Percentiles rank a stretch among this genome's conserved stretches.
These are phyloP conservation scores for Tilapia sparmanii DNA, from an alignment of 2,113 vertebrate genomes.

Conservation along the genomic window DNA sequence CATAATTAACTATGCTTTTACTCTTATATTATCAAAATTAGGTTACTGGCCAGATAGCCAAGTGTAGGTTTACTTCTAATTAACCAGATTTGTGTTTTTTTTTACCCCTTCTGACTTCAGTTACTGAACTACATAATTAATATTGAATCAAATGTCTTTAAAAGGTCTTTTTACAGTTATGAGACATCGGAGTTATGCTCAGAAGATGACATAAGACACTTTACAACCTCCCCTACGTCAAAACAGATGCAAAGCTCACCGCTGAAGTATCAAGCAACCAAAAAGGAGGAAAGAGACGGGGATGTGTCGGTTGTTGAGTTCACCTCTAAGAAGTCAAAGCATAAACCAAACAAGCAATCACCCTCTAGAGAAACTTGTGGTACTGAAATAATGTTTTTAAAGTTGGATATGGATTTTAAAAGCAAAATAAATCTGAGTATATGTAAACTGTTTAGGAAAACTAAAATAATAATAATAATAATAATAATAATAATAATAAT, in stretches of 20 bases:
- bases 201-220: background rate
- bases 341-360: conserved; percentile 34
- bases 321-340: conserved; percentile 32
- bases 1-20: background rate
- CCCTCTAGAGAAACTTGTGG: conserved; percentile 48
- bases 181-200: conserved; percentile 38
- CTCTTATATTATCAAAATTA: background rate
- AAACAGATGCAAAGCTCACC: background rate
- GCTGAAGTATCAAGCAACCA: background rate
- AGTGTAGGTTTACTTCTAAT: background rate
- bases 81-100: background rate
- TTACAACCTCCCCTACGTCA: background rate
- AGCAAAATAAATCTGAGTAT: background rate
- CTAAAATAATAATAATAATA: background rate
- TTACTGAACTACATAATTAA: background rate
- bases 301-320: background rate
- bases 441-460: no score
- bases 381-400: background rate
- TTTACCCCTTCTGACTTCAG: background rate
- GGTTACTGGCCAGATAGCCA: background rate
- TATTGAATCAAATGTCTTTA: background rate
- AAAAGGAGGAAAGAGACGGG: conserved; percentile 17
- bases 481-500: background rate
- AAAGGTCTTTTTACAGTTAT: conserved; percentile 68
- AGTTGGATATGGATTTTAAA: background rate